Base-by-base conservation (phyloP, 2,113 vertebrate species). In the Pangasianodon hypophthalmus region DNA sequence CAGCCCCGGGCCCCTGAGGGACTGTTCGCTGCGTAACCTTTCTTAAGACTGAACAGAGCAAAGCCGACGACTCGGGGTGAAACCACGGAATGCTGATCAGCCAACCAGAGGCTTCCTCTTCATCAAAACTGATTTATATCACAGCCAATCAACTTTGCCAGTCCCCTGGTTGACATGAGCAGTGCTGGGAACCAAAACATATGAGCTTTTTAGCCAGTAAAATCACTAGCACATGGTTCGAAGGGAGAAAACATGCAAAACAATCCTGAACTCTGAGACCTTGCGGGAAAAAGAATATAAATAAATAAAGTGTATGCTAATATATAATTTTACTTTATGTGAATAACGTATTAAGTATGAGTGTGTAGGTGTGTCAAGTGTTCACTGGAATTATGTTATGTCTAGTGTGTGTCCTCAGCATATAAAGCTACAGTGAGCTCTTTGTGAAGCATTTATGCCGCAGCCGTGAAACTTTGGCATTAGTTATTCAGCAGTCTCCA, bases 151-250 rank as follows among this genome's bases (percentile, higher is more conserved):
- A 92, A 85, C 64, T 85, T 46, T 75, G 86, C 50, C 6, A 44
- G 90, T 90, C 89, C 56, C 85, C 79, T 85, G 86, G 92, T 91
- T 93, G 94, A 94, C 92, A 91, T 87, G 62, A 91, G 83, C 52
- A 89, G 89, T 91, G 92, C 90, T 71, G 60, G 89, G 84, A 90
- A 92, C 85, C 75, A 52, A 93, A 92, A 93, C 91, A 91, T 93
- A 92, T 91, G 92, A 92, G 84, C 90, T 90, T 93, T 92, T 94
- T 91, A 91, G 86, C 90, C 77, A 92, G 37, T 73, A 79, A 95
- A 95, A 96, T 95, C 94, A 95, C 95, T 95, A 90, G 93, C 95
- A 96, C 93, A 95, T 96, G 95, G 92, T 86, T 37, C 32, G 11
- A 69, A 75, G 44, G 60, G 85, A 89, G 64, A 85, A 77, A 67